phyloP scores from a whole-genome alignment of 2,797 vertebrate genomes.

The Lemur catta region DNA sequence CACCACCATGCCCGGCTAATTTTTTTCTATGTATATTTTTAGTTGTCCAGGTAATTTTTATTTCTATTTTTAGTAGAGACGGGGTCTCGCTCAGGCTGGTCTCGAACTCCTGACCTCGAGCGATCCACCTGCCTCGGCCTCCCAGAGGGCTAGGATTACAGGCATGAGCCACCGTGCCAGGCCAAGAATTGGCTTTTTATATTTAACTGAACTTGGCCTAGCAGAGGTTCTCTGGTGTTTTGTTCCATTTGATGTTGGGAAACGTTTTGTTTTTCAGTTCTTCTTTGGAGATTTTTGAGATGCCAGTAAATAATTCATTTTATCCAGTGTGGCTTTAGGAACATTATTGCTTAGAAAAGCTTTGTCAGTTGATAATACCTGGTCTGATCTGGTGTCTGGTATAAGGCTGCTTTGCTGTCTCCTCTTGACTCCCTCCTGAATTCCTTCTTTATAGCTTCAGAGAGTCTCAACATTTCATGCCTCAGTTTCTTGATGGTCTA shows the following conservation, averaged over 20 bases:
- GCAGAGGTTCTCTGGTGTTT: background rate
- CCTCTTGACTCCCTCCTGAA: background rate
- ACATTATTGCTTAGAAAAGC: slow-evolving; percentile 2
- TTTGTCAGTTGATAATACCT: background rate
- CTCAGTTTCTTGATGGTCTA: background rate
- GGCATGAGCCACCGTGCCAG: no score
- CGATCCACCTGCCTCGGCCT: no score
- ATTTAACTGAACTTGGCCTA: background rate
- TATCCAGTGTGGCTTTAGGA: background rate
- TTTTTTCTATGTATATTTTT: no score
- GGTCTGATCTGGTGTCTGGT: background rate
- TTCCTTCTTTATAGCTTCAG: background rate
- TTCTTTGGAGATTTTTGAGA: slow-evolving; percentile 20
- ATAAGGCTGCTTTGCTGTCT: background rate
- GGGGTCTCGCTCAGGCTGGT: no score
- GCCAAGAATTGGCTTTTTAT: background rate
- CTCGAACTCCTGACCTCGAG: no score
- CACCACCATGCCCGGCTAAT: no score
- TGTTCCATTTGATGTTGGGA: background rate
- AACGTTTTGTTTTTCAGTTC: slow-evolving; percentile 14
- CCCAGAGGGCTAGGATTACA: no score
- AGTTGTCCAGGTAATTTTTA: no score
- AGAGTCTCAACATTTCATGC: background rate
- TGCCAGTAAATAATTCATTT: background rate
- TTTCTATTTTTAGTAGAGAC: no score